Evolutionary conservation across 2,113 vertebrate genomes (phyloP).

Genomic region (Dromiciops gliroides): DNA sequence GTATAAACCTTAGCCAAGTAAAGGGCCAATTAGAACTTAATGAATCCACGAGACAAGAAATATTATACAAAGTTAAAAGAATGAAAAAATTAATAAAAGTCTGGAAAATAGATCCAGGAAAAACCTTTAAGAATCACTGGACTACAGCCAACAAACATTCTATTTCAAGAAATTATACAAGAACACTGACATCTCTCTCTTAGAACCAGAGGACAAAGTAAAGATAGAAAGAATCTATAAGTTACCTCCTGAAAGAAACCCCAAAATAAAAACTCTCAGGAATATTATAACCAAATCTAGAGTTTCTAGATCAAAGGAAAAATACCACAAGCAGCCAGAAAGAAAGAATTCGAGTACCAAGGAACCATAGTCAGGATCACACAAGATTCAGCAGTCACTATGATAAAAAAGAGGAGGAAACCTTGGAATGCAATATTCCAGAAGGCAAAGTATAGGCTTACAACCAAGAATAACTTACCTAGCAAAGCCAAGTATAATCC

Average conservation of each 20-base stretch:
- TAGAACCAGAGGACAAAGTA: neutral
- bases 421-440: neutral
- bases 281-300: neutral
- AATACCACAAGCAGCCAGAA: neutral
- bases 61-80: neutral
- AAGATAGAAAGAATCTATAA: neutral
- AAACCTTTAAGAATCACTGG: neutral
- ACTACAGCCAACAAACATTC: neutral
- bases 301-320: neutral
- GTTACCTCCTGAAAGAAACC: neutral
- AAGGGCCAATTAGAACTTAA: neutral
- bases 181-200: neutral
- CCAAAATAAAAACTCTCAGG: neutral
- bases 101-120: neutral
- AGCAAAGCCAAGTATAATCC: conserved; percentile 2
- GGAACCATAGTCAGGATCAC: neutral
- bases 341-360: neutral
- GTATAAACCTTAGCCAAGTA: neutral
- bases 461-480: neutral
- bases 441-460: neutral
- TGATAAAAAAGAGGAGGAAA: neutral
- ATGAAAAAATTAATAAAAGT: neutral
- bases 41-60: neutral
- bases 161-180: neutral
- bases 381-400: neutral